Evolutionary conservation across 2,113 vertebrate genomes (phyloP), one percentile per base, ranked within the genome.

Genomic region (Mus spicilegus): DNA sequence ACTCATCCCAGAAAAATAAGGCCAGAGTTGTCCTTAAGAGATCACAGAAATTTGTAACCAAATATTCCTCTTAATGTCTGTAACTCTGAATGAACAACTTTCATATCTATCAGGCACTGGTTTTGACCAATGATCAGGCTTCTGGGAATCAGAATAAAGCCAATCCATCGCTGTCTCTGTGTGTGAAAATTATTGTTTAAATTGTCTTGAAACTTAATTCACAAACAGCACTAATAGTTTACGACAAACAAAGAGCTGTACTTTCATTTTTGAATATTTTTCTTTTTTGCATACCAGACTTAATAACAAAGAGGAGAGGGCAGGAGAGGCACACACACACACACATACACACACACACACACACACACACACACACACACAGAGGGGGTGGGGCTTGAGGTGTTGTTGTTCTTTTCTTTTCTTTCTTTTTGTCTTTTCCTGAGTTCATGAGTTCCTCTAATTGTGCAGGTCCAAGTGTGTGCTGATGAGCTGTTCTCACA

Each of bases 361-460:
- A 81, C 17, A 54, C 7, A 54, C 7, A 8, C 76, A 77, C 10
- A 61, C 7, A 54, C 7, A 17, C 76, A 77, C 10, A 5, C 5
- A 28, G 28, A 61, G 49, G 17, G 28, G 30, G 26, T 3, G 5
- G 24, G 54, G 11, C n/a, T n/a, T 58, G 54, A 58, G 56, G 2
- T 17, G 75, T 77, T 49, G 67, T 75, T 75, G n/a, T 97, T 95
- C 49, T 61, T 24, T 65, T 65, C 10, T 28, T 65, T 65, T 28
- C 26, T 54, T 33, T 77, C 81, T 81, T 19, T 22, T 42, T 17
- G 58, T 58, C 39, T 56, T 75, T 16, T 3, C 96, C 78, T 70
- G 84, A 97, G 81, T 95, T 96, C 58, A 63, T 91, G 89, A 95
- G 87, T 80, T 94, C 89, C 73, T 87, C 67, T 87, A 92, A 94